Evolutionary conservation across 2,797 vertebrate species (phyloP).

Genomic region (Xerus rutilus): DNA sequence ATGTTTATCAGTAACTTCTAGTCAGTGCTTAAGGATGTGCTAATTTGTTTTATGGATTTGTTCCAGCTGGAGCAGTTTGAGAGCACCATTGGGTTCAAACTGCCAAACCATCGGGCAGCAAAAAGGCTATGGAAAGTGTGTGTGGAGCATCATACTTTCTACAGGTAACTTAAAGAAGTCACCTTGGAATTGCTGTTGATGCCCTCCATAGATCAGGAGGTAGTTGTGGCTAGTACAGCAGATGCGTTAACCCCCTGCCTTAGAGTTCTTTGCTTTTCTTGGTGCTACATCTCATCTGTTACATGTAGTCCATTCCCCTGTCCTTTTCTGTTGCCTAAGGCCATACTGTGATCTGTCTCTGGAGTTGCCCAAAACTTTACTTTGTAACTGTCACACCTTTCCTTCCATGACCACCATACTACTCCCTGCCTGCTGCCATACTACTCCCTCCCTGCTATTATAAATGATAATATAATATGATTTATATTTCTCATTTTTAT

Average conservation of each 20-base stretch:
- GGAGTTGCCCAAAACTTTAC: neutral
- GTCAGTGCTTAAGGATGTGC: constrained; percentile 27
- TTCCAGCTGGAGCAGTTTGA: constrained; percentile 97
- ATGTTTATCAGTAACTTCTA: constrained; percentile 45
- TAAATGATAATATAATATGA: too few species aligned
- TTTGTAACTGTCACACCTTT: neutral
- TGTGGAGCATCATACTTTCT: constrained; percentile 99
- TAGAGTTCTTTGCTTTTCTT: neutral
- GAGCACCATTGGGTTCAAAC: constrained; percentile 98
- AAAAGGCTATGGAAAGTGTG: constrained; percentile 99
- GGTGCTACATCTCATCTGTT: too few species aligned
- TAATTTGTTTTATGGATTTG: constrained; percentile 81
- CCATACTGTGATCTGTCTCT: neutral
- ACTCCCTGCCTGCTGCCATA: neutral
- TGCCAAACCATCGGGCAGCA: constrained; percentile 97
- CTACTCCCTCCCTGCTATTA: too few species aligned
- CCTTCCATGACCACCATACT: neutral
- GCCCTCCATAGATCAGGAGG: neutral
- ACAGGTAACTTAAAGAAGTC: constrained; percentile 91
- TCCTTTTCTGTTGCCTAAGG: neutral
- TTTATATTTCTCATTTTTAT: too few species aligned
- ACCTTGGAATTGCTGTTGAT: neutral
- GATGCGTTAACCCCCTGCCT: fast-evolving
- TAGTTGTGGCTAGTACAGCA: neutral
- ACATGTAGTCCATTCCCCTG: fast-evolving